phyloP scores from a whole-genome alignment of 2,113 vertebrate species.

The Oplegnathus fasciatus region DNA sequence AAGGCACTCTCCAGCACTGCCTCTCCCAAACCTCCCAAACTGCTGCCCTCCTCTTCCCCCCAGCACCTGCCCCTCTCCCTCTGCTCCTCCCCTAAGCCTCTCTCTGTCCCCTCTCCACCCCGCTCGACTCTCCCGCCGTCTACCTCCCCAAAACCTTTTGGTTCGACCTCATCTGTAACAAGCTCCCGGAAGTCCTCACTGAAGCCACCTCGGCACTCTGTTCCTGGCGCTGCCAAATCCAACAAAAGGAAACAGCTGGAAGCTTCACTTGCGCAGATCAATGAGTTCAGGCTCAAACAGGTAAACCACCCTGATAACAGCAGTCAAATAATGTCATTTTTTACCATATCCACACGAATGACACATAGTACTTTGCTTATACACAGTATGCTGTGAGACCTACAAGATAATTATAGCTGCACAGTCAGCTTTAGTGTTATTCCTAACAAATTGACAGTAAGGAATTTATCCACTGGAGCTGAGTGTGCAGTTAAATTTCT shows the following conservation, averaged over 20 bases:
- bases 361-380: not conserved
- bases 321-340: conserved; percentile 2
- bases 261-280: conserved; percentile 90
- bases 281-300: conserved; percentile 94
- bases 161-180: conserved; percentile 76
- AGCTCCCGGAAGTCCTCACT: conserved; percentile 69
- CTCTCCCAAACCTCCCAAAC: conserved; percentile 89
- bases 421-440: conserved; percentile 26
- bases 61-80: conserved; percentile 84
- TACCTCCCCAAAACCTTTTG: conserved; percentile 81
- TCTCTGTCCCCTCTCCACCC: conserved; percentile 83
- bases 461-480: conserved; percentile 29
- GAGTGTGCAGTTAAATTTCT: conserved; percentile 22
- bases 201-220: conserved; percentile 67
- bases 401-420: not conserved
- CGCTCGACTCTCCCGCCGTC: conserved; percentile 70
- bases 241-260: conserved; percentile 95
- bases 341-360: not conserved
- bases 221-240: conserved; percentile 87
- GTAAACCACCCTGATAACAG: conserved; percentile 75
- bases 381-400: conserved; percentile 2
- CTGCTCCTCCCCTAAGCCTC: conserved; percentile 84
- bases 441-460: conserved; percentile 36
- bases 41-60: conserved; percentile 80
- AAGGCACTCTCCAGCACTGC: conserved; percentile 61